Evolutionary conservation across 2,797 vertebrate species (phyloP), one percentile per base, ranked within the genome.

Genomic region (Simalia tracyae): DNA sequence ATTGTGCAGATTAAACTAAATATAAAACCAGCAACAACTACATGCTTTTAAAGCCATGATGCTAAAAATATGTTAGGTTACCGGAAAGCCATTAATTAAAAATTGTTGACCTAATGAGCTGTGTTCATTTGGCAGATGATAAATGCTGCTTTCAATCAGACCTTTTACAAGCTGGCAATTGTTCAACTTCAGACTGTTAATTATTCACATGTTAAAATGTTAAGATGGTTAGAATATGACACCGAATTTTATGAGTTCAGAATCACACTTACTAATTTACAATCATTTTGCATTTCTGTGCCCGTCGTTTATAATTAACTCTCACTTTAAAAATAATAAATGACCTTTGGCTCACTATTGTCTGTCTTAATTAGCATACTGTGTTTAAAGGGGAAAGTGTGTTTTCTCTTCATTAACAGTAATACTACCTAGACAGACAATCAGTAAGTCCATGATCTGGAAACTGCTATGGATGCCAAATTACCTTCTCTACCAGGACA

Each of bases 341-440:
- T 96, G 97, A 97, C 95, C 96, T 92, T 93, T 95, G 97, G 95
- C 96, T 96, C 94, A 93, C 97, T 95, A 96, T 97, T 97, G 97
- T 97, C 96, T 97, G 91, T 93, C 93, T 68, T 97, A 97, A 98
- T 98, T 97, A 98, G 96, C 95, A 97, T 96, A 96, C 95, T 97
- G 97, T 95, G 96, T 97, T 98, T 96, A 97, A 97, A 97, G 94
- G 96, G 96, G 93, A 98, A 97, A 97, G 96, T 97, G 93, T 98
- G 97, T 98, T 97, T 98, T 97, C 97, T 98, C 97, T 98, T 98
- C 98, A 98, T 98, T 98, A 98, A 97, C 96, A 97, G 96, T 96
- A 97, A 97, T 97, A 96, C 96, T 97, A 97, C 97, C 97, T 97
- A 97, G 96, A 96, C 97, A 97, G 97, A 96, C 96, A 97, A 97